Base-by-base conservation (phyloP, 1,140 invertebrate species). In the Drosophila ficusphila region DNA sequence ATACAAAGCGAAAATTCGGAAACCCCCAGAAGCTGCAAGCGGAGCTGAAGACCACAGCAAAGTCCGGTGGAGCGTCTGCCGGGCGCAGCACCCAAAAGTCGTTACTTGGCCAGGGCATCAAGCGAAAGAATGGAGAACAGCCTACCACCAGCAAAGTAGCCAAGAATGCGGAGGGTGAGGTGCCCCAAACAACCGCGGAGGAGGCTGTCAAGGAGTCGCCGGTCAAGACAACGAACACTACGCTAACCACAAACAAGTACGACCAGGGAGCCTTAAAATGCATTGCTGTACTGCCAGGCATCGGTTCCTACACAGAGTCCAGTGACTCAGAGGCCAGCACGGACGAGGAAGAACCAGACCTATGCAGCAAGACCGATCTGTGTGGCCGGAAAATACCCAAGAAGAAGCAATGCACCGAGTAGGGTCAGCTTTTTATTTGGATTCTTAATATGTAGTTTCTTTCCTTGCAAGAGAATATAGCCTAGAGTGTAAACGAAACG, bases 201-300 rank as follows among this genome's bases (percentile, higher is more conserved):
- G 25, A 47, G 6, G 11, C n/a, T 2, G 0, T 31, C n/a, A 68
- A 39, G 9, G 12, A 46, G 3, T n/a, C 23, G 8, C 19, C 44
- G 4, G 41, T 61, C 9, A 48, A 51, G 27, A 11, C 27, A 14
- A 39, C 29, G 21, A 36, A 29, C 19, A 21, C 19, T 16, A 42
- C 51, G 11, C 25, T 58, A 8, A 53, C 39, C 7, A 89, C 79
- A 42, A 58, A 60, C 38, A 70, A 76, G 62, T 60, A 82, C 16
- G 69, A 91, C 21, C 49, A 75, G 23, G 90, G 92, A 11, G 92
- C 92, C 3, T 86, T 96, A 29, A 94, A 94, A 44, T 96, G 95
- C 74, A 94, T 96, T 53, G 96, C 94, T 1, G 94, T 96, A 49
- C 91, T 97, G 36, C 96, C 96, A 8, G 96, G 96, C 2, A 92